phyloP scores from a whole-genome alignment of 2,888 invertebrate species.

The Xylophagus ater region DNA sequence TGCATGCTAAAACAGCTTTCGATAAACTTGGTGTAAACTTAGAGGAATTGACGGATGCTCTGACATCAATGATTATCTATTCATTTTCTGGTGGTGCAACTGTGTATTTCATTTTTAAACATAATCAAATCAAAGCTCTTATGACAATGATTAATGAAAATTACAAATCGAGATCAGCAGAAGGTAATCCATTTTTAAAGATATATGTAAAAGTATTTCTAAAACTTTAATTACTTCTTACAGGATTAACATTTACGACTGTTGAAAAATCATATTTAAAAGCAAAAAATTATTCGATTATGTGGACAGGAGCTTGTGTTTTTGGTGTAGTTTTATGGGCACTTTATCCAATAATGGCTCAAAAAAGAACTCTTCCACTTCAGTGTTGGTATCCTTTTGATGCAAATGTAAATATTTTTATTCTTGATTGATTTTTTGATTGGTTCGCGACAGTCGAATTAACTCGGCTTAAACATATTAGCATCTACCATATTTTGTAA shows the following conservation, averaged over 20 bases:
- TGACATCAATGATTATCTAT: not conserved
- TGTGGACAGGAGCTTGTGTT: slow-evolving; percentile 24
- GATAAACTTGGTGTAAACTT: not conserved
- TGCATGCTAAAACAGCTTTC: not conserved
- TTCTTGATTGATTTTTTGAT: too few species aligned
- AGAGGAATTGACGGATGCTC: not conserved
- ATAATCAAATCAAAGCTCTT: not conserved
- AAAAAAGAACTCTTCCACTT: slow-evolving; percentile 11
- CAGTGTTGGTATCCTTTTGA: slow-evolving; percentile 13
- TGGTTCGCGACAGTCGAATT: too few species aligned
- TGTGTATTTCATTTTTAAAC: not conserved
- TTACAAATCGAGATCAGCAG: not conserved
- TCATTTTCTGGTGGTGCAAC: not conserved
- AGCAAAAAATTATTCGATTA: slow-evolving; percentile 22
- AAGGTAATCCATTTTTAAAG: not conserved
- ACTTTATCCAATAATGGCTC: slow-evolving; percentile 24
- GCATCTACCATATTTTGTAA: too few species aligned
- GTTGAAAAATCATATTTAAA: slow-evolving; percentile 20
- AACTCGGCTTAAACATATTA: too few species aligned
- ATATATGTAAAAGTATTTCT: not conserved
- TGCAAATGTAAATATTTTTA: not conserved
- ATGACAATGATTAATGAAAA: not conserved
- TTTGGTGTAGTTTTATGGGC: slow-evolving; percentile 26
- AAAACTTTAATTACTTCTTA: not conserved
- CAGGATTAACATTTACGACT: slow-evolving; percentile 29